phyloP scores from a whole-genome alignment of 2,888 invertebrate genomes.

The Lithophane leautieri region DNA sequence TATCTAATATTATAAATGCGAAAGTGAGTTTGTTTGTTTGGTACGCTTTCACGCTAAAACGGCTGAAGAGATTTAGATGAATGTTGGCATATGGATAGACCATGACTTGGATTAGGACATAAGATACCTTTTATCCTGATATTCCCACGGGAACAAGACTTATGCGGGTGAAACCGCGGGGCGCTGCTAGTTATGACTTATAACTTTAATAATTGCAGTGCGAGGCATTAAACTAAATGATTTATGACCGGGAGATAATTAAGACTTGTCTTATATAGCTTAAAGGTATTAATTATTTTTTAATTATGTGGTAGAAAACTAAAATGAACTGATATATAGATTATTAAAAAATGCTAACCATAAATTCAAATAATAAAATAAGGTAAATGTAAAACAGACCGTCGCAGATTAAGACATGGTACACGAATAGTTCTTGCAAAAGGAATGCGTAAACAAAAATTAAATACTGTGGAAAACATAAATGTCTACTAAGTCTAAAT shows the following conservation, averaged over 20 bases:
- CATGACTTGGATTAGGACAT: no score
- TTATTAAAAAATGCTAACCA: not conserved
- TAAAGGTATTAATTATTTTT: not conserved
- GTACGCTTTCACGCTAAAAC: no score
- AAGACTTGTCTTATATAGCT: not conserved
- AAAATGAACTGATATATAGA: not conserved
- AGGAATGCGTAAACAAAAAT: not conserved
- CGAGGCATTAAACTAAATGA: slow-evolving; percentile 31
- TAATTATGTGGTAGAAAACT: not conserved
- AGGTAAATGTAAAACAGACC: no score
- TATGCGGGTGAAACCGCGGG: no score
- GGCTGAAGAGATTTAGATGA: no score
- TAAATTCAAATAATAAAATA: not conserved
- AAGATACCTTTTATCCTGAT: no score
- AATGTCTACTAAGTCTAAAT: not conserved
- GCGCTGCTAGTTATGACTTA: not conserved
- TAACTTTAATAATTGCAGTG: slow-evolving; percentile 30
- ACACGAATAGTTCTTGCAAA: not conserved
- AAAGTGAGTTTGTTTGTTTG: no score
- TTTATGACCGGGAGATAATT: slow-evolving; percentile 34
- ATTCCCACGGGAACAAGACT: no score
- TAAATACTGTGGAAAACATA: not conserved
- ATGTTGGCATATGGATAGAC: no score
- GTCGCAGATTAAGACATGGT: not conserved
- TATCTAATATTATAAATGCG: no score